Evolutionary conservation across 1,140 invertebrate genomes (phyloP).

Genomic region (Eriocheir sinensis): DNA sequence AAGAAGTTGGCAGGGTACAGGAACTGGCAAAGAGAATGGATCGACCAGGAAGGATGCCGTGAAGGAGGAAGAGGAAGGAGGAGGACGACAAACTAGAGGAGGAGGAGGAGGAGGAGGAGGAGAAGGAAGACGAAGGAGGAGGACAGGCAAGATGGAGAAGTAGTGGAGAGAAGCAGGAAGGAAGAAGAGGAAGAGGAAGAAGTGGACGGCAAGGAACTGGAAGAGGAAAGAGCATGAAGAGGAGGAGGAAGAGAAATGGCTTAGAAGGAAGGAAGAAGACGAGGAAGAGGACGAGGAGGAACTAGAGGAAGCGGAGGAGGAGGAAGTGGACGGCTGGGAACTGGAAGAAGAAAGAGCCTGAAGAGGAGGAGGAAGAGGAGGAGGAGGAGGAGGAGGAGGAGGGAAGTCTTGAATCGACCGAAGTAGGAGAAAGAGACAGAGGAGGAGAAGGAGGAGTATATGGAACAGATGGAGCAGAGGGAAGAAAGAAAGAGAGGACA

Average conservation of each 20-base stretch:
- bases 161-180: neutral
- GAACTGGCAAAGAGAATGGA: neutral
- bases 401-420: too few species aligned
- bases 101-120: neutral
- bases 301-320: neutral
- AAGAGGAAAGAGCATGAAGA: neutral
- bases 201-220: neutral
- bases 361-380: neutral
- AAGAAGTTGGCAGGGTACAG: neutral
- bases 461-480: neutral
- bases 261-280: neutral
- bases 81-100: too few species aligned
- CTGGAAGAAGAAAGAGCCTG: too few species aligned
- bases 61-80: neutral
- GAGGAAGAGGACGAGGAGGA: neutral
- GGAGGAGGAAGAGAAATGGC: neutral
- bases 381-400: neutral
- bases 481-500: neutral
- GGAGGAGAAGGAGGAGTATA: neutral
- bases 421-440: too few species aligned
- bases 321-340: too few species aligned
- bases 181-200: neutral
- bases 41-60: neutral
- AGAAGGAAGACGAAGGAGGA: neutral
- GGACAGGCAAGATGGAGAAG: neutral